Conservation (phyloP, 2,113 vertebrate genomes). For the Callaeas wilsoni region DNA sequence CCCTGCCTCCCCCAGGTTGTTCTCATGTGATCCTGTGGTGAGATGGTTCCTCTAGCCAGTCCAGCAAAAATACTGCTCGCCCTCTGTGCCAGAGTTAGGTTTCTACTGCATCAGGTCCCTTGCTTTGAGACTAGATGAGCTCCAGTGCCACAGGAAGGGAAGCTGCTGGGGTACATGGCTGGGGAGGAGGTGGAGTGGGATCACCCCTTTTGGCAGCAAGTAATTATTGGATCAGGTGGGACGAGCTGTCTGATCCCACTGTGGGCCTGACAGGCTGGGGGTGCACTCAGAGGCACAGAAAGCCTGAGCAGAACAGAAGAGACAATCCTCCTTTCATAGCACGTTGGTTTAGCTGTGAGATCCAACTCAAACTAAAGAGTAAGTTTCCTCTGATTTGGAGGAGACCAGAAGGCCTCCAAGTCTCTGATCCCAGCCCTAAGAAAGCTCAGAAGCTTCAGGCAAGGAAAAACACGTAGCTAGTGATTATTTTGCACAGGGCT, state of each 20-base stretch:
- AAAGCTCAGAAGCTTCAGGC: background rate
- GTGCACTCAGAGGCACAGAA: fast-evolving
- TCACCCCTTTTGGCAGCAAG: background rate
- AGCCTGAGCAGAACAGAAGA: background rate
- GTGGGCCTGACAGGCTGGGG: background rate
- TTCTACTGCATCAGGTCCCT: background rate
- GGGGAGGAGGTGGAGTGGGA: background rate
- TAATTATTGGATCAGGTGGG: background rate
- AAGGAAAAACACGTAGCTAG: background rate
- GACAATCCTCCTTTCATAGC: background rate
- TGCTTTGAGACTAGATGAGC: background rate
- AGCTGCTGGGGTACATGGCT: background rate
- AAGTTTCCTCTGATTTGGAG: background rate
- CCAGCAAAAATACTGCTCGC: background rate
- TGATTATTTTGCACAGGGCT: background rate
- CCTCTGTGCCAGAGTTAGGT: background rate
- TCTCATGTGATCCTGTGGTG: background rate
- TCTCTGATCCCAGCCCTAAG: background rate
- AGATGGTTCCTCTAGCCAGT: background rate
- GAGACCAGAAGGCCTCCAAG: background rate
- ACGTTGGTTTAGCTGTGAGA: background rate
- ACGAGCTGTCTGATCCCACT: background rate
- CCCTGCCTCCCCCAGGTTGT: background rate
- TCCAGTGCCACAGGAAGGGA: background rate
- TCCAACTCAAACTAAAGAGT: background rate